phyloP scores from a whole-genome alignment of 2,888 invertebrate genomes.

The Anoncus sp. region DNA sequence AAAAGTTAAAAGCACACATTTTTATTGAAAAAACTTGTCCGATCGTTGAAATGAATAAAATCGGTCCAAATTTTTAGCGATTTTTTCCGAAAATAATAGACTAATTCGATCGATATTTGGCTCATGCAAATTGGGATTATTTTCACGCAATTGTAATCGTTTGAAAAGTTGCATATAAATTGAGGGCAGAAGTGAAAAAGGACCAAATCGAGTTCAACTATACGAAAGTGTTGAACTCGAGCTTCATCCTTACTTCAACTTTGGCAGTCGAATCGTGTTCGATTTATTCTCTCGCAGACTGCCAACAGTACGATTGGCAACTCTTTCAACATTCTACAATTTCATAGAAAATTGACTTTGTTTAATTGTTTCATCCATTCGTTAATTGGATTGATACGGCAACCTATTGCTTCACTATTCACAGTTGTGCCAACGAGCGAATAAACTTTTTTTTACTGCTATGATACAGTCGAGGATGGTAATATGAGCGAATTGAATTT shows the following conservation, averaged over 20 bases:
- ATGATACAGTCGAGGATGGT: slow-evolving; percentile 45
- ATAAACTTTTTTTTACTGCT: slow-evolving; percentile 61
- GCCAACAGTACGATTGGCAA: neutral
- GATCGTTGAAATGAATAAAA: neutral
- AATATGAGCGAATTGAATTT: slow-evolving; percentile 57
- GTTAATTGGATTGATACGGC: slow-evolving; percentile 39
- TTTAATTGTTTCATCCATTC: slow-evolving; percentile 49
- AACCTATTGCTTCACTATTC: slow-evolving; percentile 24
- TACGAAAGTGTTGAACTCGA: slow-evolving; percentile 11
- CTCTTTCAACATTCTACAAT: slow-evolving; percentile 20
- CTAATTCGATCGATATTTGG: neutral
- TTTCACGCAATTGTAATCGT: neutral
- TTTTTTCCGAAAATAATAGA: neutral
- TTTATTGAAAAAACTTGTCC: neutral
- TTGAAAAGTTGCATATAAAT: neutral
- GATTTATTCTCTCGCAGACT: neutral
- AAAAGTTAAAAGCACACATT: too few relatives aligned
- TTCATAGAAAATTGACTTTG: slow-evolving; percentile 31
- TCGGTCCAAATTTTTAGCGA: neutral
- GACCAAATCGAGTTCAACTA: neutral
- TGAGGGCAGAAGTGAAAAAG: neutral
- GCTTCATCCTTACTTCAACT: slow-evolving; percentile 11
- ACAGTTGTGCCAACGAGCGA: slow-evolving; percentile 38
- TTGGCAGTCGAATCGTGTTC: slow-evolving; percentile 23
- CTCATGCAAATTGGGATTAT: slow-evolving; percentile 5